phyloP scores from a whole-genome alignment of 2,888 invertebrate genomes.

The Drosophila phalerata region DNA sequence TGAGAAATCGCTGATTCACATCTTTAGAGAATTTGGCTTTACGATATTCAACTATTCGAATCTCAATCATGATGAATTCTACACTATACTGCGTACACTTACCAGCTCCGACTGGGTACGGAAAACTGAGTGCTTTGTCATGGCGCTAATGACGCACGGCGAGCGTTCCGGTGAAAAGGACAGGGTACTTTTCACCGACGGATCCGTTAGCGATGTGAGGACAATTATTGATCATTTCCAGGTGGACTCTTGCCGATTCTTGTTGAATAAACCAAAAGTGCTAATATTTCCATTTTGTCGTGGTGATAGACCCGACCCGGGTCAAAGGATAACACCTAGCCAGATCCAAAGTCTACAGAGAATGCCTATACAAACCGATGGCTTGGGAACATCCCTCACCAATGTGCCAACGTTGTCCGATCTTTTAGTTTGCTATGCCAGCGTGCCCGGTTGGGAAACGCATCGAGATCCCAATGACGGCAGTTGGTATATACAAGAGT shows the following conservation, averaged over 20 bases:
- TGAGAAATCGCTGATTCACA: conserved; percentile 86
- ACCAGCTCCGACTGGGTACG: conserved; percentile 85
- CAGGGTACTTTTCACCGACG: conserved; percentile 88
- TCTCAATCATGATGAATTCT: conserved; percentile 84
- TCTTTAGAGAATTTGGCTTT: conserved; percentile 89
- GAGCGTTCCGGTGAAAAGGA: conserved; percentile 86
- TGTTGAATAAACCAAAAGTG: conserved; percentile 89
- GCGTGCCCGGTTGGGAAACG: conserved; percentile 86
- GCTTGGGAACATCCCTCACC: not conserved
- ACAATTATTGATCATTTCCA: conserved; percentile 88
- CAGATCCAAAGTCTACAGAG: too few species aligned
- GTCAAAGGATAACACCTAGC: conserved; percentile 32
- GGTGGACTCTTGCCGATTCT: conserved; percentile 86
- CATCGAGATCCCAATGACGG: conserved; percentile 88
- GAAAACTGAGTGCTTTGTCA: conserved; percentile 88
- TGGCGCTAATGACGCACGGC: conserved; percentile 90
- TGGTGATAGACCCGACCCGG: conserved; percentile 83
- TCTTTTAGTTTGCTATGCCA: conserved; percentile 89
- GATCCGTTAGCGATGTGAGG: conserved; percentile 86
- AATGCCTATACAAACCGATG: conserved; percentile 24
- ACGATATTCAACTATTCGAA: conserved; percentile 79
- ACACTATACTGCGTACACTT: conserved; percentile 85
- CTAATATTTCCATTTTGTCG: conserved; percentile 91
- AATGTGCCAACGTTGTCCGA: conserved; percentile 86
- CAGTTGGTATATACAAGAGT: conserved; percentile 90